Base-by-base conservation (phyloP, 92 coral and sea anemone genomes). In the Zoanthus sociatus region DNA sequence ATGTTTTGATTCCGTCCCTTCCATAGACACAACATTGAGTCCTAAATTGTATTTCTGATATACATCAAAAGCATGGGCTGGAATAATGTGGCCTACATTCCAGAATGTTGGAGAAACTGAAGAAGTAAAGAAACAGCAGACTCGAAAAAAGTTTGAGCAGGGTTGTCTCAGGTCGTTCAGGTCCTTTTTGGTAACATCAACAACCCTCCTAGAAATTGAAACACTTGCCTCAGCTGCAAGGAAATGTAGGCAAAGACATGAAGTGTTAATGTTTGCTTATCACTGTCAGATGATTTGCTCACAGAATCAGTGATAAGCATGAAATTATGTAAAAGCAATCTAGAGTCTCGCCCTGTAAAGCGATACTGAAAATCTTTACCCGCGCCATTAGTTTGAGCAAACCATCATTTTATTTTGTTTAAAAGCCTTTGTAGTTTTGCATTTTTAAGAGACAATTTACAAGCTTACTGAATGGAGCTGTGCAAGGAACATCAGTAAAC, bases 1-100 rank as follows among this genome's bases (percentile, higher is more conserved):
- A 79, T 87, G 93, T 85, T 92, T 90, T n/a, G 93, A 74, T 87
- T 92, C 92, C 51, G 91, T 85, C 69, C 92, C 92, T 81, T 90
- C 95, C 93, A 90, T 87, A 72, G 95, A 90, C 68, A 90, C 82
- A 78, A 54, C 66, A 90, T 87, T 90, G 14, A 90, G 91, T 73
- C 93, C 93, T 78, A 90, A 77, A 33, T 90, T 26, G 72, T 92
- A 92, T 77, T 92, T 88, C 73, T 64, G 78, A 79, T 82, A 89
- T 32, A 92, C 89, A 88, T 90, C 89, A 26, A 14, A 30, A 42
- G 73, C 71, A 50, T 86, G 89, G 48, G 56, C 50, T 6, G 83
- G 82, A 10, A 85, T 46, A 14, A 85, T 71, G 51, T 73, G 48
- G 13, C 88, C 82, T 63, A 85, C 46, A 55, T 68, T 60, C 83